Evolutionary conservation across 2,888 invertebrate species (phyloP), one percentile per base, ranked within the genome.

Genomic region (Cheilosia grossa): DNA sequence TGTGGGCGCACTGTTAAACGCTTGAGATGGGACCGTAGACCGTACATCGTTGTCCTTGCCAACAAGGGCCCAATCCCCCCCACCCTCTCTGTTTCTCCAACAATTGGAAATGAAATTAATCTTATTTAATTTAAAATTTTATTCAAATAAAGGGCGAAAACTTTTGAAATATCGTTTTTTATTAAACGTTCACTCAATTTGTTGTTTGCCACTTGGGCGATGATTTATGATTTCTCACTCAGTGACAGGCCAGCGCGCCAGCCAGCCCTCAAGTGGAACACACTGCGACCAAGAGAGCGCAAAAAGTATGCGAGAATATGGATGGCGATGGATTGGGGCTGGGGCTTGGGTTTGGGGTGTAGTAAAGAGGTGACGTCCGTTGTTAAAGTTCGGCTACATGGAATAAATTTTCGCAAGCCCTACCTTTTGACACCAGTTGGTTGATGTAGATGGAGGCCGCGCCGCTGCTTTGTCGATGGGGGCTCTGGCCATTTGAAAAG

Each of bases 61-160:
- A n/a, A n/a, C n/a, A n/a, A n/a, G n/a, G n/a, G n/a, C 21, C 21
- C 21, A 1, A 1, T 2, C 24, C 24, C 24, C 24, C 24, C 24
- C 24, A 2, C 44, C 49, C 24, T 27, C 33, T 54, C 58, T 30
- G 30, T 30, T 30, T 27, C 56, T 42, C 64, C n/a, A 72, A 72
- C 82, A 83, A 83, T 83, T 75, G 59, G 64, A 75, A 74, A 83
- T 75, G 74, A 83, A 83, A 83, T 83, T 83, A 83, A 83, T 83
- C 83, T 83, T 83, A 83, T 83, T 83, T 83, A 83, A 83, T 83
- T 83, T 80, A 75, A 83, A 83, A 83, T 83, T 83, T 83, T 83
- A 83, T 80, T 83, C 80, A 80, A 80, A 83, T 83, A 80, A 83
- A 74, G 64, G 27, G 74, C 80, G 56, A 53, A 80, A 83, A 83